These are phyloP conservation scores for Athene noctua DNA, from an alignment of 2,113 vertebrate species.

Conservation along the genomic window DNA sequence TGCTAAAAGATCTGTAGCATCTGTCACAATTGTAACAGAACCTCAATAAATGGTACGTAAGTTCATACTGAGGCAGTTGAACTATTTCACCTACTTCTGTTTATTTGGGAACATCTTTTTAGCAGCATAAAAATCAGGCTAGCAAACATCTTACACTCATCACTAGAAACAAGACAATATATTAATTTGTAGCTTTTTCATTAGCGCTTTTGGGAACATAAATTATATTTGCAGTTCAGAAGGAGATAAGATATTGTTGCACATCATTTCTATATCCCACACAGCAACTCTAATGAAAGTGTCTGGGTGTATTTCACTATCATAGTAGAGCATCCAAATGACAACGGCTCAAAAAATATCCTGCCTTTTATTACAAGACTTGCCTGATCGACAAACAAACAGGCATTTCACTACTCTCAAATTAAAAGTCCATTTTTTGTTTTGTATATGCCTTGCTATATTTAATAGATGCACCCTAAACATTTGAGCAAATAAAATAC, in stretches of 20 bases:
- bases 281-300: not conserved
- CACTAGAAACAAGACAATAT: not conserved
- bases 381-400: not conserved
- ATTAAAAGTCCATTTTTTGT: not conserved
- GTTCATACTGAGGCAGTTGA: not conserved
- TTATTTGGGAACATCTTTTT: not conserved
- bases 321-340: not conserved
- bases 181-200: not conserved
- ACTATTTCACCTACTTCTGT: conserved; percentile 3
- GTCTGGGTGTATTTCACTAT: not conserved
- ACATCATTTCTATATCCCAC: not conserved
- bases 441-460: not conserved
- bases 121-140: not conserved
- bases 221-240: conserved; percentile 2
- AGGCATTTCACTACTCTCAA: not conserved
- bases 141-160: not conserved
- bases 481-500: not conserved
- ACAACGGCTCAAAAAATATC: conserved; percentile 15
- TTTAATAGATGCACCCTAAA: not conserved
- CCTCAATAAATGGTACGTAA: not conserved
- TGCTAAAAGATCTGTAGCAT: not conserved
- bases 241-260: not conserved
- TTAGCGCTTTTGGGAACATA: not conserved
- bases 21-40: not conserved
- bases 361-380: not conserved